Evolutionary conservation across 2,888 invertebrate species (phyloP), one percentile per base, ranked within the genome.

Genomic region (Notodonta dromedarius): DNA sequence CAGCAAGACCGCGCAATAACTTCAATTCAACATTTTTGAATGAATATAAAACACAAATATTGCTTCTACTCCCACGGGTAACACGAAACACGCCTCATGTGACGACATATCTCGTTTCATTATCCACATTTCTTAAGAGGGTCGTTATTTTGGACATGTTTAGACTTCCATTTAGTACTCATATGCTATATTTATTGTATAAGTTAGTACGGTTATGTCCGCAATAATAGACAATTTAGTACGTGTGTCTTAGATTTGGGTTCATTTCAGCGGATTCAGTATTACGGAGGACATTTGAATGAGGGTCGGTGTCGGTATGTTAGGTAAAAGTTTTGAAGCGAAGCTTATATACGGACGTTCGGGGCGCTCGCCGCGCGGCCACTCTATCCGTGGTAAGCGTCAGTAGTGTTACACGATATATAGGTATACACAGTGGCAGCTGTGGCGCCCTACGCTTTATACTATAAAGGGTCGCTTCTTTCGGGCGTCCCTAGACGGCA

Each of bases 161-260:
- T 57, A 71, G 60, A 56, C 32, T 54, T 48, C 7, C 51, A 1
- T 0, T 69, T 69, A 71, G 48, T 50, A 40, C n/a, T 48, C 32
- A 9, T 11, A 16, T 13, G 68, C n/a, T 58, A 58, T 67, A 52
- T 71, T 58, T 67, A 54, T 56, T n/a, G n/a, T 48, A n/a, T 3
- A 8, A 9, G 57, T 69, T 69, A 71, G 14, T 50, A 39, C 24
- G 12, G 50, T 12, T 46, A 67, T 46, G 5, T 46, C 4, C n/a
- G 46, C 6, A 9, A 46, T 46, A 46, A 46, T 46, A 7, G 46
- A 4, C 6, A 7, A n/a, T n/a, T 46, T 46, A 46, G 13, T 46
- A 46, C 46, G 46, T 46, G n/a, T n/a, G 13, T 5, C 11, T 42
- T 42, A 42, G 42, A 42, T 42, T 42, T 8, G 13, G 46, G 2